A percentile compares a stretch with the other conserved stretches of the same genome.
Conservation (phyloP, 2,797 vertebrate genomes). For the Cossypha polioptera region DNA sequence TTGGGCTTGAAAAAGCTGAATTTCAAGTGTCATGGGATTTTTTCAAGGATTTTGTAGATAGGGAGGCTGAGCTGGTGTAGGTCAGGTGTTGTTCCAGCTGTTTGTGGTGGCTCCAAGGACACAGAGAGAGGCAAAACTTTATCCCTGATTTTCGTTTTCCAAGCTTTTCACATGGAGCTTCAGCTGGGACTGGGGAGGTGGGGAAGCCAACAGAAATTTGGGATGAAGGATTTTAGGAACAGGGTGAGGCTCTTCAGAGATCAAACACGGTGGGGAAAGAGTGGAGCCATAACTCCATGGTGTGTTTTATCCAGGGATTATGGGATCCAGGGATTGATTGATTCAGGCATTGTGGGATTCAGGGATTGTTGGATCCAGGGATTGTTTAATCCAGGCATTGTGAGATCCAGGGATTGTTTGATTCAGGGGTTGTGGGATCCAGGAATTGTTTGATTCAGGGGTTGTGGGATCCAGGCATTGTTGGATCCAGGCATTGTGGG, state of each 20-base stretch:
- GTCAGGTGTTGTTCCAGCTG: not conserved
- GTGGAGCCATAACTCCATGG: accelerated
- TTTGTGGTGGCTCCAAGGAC: not conserved
- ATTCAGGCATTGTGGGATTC: not conserved
- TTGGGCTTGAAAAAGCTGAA: not conserved
- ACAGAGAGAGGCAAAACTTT: not conserved
- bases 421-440: too few species aligned
- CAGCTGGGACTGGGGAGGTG: not conserved
- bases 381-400: accelerated
- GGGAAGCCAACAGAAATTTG: not conserved
- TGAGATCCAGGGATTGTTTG: not conserved
- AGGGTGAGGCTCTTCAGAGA: not conserved
- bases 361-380: too few species aligned
- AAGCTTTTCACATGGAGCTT: accelerated
- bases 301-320: too few species aligned
- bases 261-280: accelerated
- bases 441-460: too few species aligned
- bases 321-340: not conserved
- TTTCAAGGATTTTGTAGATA: not conserved
- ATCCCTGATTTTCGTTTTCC: not conserved
- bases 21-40: not conserved
- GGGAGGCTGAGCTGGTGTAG: not conserved
- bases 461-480: not conserved
- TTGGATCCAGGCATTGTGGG: too few species aligned
- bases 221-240: not conserved